Evolutionary conservation across 1,140 invertebrate genomes (phyloP).

Genomic region (Myzus persicae): DNA sequence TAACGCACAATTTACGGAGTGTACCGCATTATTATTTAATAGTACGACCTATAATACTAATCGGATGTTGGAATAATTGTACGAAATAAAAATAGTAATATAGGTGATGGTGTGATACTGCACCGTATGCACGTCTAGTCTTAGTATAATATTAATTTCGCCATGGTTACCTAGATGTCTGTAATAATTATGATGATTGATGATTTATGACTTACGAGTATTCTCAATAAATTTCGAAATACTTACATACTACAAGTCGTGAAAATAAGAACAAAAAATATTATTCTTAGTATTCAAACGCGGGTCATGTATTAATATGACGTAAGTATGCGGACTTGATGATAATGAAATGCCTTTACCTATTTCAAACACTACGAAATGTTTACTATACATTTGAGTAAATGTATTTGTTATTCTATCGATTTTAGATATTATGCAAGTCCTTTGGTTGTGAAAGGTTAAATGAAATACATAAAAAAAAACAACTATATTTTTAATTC

Average conservation of each 20-base stretch:
- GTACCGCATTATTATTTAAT: background rate
- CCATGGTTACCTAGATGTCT: background rate
- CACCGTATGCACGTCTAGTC: background rate
- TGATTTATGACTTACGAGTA: background rate
- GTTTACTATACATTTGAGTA: background rate
- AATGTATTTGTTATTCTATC: background rate
- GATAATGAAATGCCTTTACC: background rate
- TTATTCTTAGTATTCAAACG: background rate
- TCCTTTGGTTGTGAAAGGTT: background rate
- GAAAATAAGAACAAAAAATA: slow-evolving; percentile 13
- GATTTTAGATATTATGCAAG: background rate
- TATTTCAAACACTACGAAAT: background rate
- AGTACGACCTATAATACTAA: background rate
- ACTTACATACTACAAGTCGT: background rate
- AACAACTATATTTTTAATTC: background rate
- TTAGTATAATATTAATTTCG: background rate
- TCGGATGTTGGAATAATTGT: background rate
- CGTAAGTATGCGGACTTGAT: background rate
- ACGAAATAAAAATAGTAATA: background rate
- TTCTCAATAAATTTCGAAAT: slow-evolving; percentile 1
- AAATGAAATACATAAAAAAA: background rate
- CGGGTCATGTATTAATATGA: background rate
- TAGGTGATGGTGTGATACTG: background rate
- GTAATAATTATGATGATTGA: slow-evolving; percentile 1
- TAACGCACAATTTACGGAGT: background rate